phyloP scores from a whole-genome alignment of 2,797 vertebrate species.

The Peromyscus melanophrys region DNA sequence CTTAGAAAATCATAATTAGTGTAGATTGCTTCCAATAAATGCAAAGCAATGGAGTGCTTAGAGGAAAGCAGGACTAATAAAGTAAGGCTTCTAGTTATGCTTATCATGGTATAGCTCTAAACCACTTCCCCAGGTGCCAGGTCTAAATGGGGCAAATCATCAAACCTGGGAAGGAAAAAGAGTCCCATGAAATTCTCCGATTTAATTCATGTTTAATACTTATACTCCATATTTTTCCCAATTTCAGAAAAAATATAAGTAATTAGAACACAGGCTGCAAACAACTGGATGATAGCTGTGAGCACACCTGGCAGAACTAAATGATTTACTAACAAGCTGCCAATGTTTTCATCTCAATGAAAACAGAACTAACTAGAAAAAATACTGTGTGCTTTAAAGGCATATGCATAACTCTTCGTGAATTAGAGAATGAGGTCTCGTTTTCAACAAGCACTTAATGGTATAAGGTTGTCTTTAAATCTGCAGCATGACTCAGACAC shows the following conservation, averaged over 20 bases:
- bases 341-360: slow-evolving; percentile 54
- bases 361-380: slow-evolving; percentile 43
- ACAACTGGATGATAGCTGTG: slow-evolving; percentile 1
- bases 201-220: slow-evolving; percentile 63
- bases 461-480: neutral
- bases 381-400: slow-evolving; percentile 5
- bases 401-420: neutral
- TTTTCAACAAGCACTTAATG: slow-evolving; percentile 9
- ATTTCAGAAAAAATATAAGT: slow-evolving; percentile 39
- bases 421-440: neutral
- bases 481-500: no score
- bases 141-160: slow-evolving; percentile 52
- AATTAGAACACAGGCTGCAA: slow-evolving; percentile 43
- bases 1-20: slow-evolving; percentile 13
- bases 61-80: slow-evolving; percentile 42
- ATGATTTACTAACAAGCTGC: slow-evolving; percentile 26
- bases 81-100: neutral
- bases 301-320: slow-evolving; percentile 28
- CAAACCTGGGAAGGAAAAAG: slow-evolving; percentile 13
- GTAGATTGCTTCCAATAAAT: slow-evolving; percentile 19
- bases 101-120: neutral
- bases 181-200: slow-evolving; percentile 26
- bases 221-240: slow-evolving; percentile 42
- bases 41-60: slow-evolving; percentile 6
- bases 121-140: neutral